These are phyloP conservation scores for Lordiphosa andalusiaca DNA, from an alignment of 2,888 invertebrate genomes.

Conservation along the genomic window DNA sequence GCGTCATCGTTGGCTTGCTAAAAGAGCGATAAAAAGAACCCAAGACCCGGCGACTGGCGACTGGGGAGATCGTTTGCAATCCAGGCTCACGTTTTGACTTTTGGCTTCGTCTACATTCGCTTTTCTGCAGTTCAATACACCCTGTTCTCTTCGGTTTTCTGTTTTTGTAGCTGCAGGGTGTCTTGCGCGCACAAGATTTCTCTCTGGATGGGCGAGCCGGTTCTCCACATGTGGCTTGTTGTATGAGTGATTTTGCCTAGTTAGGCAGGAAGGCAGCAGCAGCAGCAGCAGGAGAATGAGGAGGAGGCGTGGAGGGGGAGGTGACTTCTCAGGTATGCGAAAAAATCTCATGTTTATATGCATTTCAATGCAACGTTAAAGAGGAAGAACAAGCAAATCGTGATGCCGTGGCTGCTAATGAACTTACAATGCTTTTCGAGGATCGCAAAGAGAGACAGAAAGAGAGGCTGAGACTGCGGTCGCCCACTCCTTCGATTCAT, in stretches of 20 bases:
- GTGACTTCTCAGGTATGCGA: conserved; percentile 9
- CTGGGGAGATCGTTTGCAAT: conserved; percentile 31
- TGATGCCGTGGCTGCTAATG: conserved; percentile 74
- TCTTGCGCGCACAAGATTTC: conserved; percentile 36
- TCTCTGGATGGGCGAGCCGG: conserved; percentile 29
- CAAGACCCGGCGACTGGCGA: conserved; percentile 14
- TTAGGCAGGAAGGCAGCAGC: conserved; percentile 41
- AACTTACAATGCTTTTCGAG: conserved; percentile 66
- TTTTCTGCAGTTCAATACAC: conserved; percentile 63
- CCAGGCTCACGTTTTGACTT: conserved; percentile 75
- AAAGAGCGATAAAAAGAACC: conserved; percentile 65
- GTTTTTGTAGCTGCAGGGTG: conserved; percentile 68
- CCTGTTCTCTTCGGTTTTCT: conserved; percentile 34
- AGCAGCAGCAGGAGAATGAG: conserved; percentile 15
- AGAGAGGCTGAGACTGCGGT: conserved; percentile 11
- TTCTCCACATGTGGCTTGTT: conserved; percentile 63
- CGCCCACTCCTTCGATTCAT: conserved; percentile 52
- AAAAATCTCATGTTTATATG: conserved; percentile 73
- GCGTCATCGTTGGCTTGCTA: conserved; percentile 61
- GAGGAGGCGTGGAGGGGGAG: not conserved
- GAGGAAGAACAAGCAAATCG: conserved; percentile 57
- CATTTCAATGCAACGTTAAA: conserved; percentile 46
- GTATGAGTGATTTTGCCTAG: conserved; percentile 74
- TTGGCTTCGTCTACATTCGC: conserved; percentile 53
- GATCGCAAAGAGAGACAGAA: conserved; percentile 29